Conservation (phyloP, 2,888 invertebrate species). For the Thecophora atra region DNA sequence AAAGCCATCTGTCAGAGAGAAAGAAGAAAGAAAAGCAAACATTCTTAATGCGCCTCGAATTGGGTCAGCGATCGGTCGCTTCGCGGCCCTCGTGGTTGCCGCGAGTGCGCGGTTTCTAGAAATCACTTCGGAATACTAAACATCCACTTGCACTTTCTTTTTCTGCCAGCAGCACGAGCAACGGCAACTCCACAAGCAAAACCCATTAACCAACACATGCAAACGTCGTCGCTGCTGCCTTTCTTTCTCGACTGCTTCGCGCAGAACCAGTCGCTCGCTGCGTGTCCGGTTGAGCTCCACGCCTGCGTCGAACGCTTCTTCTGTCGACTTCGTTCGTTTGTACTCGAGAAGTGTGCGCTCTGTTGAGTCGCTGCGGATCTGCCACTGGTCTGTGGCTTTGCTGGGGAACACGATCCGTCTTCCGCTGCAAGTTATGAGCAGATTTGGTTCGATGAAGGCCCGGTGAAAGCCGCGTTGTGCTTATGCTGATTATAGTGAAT, state of each 20-base stretch:
- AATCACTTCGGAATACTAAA: constrained; percentile 59
- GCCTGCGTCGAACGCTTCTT: neutral
- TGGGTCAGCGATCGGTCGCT: constrained; percentile 48
- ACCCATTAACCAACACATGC: constrained; percentile 11
- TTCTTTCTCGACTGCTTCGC: constrained; percentile 26
- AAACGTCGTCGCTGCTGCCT: constrained; percentile 29
- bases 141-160: constrained; percentile 65
- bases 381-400: neutral
- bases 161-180: constrained; percentile 43
- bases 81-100: too few relatives aligned
- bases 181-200: constrained; percentile 8
- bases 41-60: constrained; percentile 58
- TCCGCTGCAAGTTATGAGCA: too few relatives aligned
- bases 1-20: too few relatives aligned
- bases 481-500: too few relatives aligned
- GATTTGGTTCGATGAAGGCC: too few relatives aligned
- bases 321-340: neutral
- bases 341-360: neutral
- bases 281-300: neutral
- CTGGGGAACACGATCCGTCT: too few relatives aligned
- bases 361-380: neutral
- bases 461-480: too few relatives aligned
- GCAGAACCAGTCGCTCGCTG: constrained; percentile 9
- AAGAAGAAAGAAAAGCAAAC: constrained; percentile 45
- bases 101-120: constrained; percentile 22